phyloP scores from a whole-genome alignment of 2,888 invertebrate species.

The Acrocyrtus sp. region DNA sequence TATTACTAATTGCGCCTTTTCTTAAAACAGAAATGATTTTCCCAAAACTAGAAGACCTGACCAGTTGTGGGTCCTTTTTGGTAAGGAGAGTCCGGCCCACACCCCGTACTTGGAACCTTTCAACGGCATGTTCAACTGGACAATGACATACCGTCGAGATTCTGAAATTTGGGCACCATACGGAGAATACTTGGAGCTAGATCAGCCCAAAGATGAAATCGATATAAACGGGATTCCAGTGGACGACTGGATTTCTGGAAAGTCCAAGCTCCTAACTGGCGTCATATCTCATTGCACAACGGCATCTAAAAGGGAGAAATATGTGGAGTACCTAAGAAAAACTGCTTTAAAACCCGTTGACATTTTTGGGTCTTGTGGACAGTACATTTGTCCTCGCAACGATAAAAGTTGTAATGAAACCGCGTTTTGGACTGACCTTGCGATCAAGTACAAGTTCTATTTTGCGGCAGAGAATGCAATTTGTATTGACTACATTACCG shows the following conservation, averaged over 20 bases:
- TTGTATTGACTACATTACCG: slow-evolving; percentile 46
- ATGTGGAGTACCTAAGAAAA: background rate
- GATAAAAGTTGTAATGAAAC: background rate
- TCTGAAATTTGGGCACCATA: background rate
- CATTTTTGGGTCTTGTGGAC: slow-evolving; percentile 14
- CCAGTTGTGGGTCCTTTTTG: background rate
- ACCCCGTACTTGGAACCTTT: background rate
- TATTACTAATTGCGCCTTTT: no score
- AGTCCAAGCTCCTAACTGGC: background rate
- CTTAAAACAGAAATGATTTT: no score
- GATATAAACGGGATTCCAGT: background rate
- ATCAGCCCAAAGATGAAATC: background rate
- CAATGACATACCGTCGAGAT: background rate
- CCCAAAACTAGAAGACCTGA: background rate
- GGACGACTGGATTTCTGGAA: background rate
- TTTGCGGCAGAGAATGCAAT: slow-evolving; percentile 35
- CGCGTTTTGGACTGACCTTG: slow-evolving; percentile 9
- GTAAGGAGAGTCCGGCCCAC: background rate
- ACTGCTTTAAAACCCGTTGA: background rate
- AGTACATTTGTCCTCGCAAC: background rate
- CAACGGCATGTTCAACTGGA: slow-evolving; percentile 1
- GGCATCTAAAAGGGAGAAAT: background rate
- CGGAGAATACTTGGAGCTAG: background rate
- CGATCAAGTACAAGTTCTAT: slow-evolving; percentile 11
- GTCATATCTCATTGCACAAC: slow-evolving; percentile 8